Conservation (phyloP, 2,113 vertebrate species). For the Callionymus lyra region DNA sequence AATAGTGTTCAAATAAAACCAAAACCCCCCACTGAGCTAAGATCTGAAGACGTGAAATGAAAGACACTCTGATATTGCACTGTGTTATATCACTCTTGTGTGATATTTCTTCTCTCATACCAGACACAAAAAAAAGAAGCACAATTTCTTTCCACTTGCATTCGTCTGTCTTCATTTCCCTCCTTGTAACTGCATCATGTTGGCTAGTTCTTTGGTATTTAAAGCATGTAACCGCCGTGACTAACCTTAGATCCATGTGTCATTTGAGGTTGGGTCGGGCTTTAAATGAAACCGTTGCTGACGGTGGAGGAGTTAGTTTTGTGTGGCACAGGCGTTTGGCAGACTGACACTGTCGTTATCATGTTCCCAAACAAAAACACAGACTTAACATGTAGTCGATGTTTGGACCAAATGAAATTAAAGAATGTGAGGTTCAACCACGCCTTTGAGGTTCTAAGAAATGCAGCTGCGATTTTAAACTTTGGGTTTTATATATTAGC, state of each 20-base stretch:
- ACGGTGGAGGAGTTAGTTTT: constrained; percentile 25
- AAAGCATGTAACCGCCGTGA: constrained; percentile 21
- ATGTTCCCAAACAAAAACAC: constrained; percentile 30
- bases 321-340: constrained; percentile 6
- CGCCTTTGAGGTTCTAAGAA: too few species aligned
- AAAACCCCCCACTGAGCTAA: too few species aligned
- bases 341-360: constrained; percentile 14
- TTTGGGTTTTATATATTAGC: too few species aligned
- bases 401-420: constrained; percentile 17
- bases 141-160: constrained; percentile 3
- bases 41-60: constrained; percentile 16
- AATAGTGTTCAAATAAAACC: too few species aligned
- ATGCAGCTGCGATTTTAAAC: too few species aligned
- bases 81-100: constrained; percentile 12
- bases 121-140: constrained; percentile 8
- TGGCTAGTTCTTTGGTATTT: constrained; percentile 23
- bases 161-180: constrained; percentile 10
- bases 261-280: constrained; percentile 29
- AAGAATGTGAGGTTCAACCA: constrained; percentile 13
- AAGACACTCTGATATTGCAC: constrained; percentile 11
- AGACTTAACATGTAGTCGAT: constrained; percentile 4
- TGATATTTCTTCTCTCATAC: constrained; percentile 13
- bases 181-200: constrained; percentile 16
- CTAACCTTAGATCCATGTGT: constrained; percentile 34
- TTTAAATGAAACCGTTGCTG: constrained; percentile 50